Percentiles rank a stretch among this genome's conserved stretches.
Evolutionary conservation across 2,888 invertebrate species (phyloP).

Genomic region (Pimpla rufipes): DNA sequence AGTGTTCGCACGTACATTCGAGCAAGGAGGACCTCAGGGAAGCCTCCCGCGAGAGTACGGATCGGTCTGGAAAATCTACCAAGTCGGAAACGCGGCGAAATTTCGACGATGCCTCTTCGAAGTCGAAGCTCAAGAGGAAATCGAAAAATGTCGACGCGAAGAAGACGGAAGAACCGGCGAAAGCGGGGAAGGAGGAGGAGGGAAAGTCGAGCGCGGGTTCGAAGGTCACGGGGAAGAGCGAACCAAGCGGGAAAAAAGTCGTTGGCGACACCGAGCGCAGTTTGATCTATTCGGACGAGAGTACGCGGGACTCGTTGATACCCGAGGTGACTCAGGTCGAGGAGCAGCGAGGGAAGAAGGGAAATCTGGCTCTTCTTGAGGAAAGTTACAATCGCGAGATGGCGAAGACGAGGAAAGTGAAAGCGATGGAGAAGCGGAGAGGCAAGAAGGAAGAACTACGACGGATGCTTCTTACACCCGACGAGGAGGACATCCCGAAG

Average conservation of each 20-base stretch:
- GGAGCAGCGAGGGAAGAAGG: slow-evolving; percentile 60
- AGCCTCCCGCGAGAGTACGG: slow-evolving; percentile 28
- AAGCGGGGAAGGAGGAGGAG: slow-evolving; percentile 47
- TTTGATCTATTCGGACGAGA: slow-evolving; percentile 82
- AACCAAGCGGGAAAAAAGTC: neutral
- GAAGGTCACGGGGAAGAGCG: neutral
- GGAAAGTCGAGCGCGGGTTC: neutral
- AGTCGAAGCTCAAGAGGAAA: slow-evolving; percentile 52
- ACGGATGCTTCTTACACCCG: slow-evolving; percentile 60
- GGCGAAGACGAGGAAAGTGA: slow-evolving; percentile 68
- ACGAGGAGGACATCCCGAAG: slow-evolving; percentile 73
- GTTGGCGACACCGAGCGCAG: neutral
- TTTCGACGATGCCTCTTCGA: slow-evolving; percentile 6
- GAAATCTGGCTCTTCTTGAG: slow-evolving; percentile 80
- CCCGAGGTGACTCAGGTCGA: slow-evolving; percentile 30
- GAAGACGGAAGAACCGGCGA: slow-evolving; percentile 49
- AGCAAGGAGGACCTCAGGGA: slow-evolving; percentile 52
- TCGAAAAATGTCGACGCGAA: slow-evolving; percentile 40
- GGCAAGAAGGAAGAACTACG: slow-evolving; percentile 53
- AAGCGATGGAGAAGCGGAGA: slow-evolving; percentile 63
- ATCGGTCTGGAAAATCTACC: slow-evolving; percentile 20
- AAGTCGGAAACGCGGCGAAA: neutral
- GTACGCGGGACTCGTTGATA: slow-evolving; percentile 77
- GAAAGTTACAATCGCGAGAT: slow-evolving; percentile 79
- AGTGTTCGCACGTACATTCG: slow-evolving; percentile 9